Evolutionary conservation across 2,113 vertebrate species (phyloP).

Genomic region (Caloenas nicobarica): DNA sequence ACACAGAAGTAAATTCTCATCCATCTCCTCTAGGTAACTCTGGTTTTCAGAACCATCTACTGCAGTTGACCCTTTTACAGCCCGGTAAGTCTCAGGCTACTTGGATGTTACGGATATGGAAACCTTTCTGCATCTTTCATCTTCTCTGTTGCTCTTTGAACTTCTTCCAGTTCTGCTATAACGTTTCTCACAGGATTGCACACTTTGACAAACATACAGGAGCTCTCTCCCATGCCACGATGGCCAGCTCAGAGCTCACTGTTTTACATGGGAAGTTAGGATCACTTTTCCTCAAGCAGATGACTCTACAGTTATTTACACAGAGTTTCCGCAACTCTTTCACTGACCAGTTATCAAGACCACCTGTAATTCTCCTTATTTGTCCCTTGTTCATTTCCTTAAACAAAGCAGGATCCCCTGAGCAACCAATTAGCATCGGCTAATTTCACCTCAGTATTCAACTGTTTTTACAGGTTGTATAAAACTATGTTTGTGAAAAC

Average conservation of each 20-base stretch:
- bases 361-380: background rate
- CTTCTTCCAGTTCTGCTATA: background rate
- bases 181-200: background rate
- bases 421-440: background rate
- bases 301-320: background rate
- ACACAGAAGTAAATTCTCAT: background rate
- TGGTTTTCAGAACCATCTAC: background rate
- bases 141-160: background rate
- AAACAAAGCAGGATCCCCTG: background rate
- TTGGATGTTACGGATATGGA: background rate
- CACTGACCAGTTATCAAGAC: background rate
- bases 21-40: background rate
- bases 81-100: background rate
- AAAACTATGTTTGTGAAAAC: background rate
- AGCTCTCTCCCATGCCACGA: background rate
- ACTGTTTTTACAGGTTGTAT: background rate
- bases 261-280: background rate
- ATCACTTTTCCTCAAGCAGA: background rate
- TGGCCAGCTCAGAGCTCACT: background rate
- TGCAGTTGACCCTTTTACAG: background rate
- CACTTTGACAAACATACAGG: background rate
- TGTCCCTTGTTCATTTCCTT: background rate
- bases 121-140: background rate
- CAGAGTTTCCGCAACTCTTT: background rate
- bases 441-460: background rate